These are phyloP conservation scores for Beris chalybata DNA, from an alignment of 2,888 invertebrate genomes.

Conservation along the genomic window DNA sequence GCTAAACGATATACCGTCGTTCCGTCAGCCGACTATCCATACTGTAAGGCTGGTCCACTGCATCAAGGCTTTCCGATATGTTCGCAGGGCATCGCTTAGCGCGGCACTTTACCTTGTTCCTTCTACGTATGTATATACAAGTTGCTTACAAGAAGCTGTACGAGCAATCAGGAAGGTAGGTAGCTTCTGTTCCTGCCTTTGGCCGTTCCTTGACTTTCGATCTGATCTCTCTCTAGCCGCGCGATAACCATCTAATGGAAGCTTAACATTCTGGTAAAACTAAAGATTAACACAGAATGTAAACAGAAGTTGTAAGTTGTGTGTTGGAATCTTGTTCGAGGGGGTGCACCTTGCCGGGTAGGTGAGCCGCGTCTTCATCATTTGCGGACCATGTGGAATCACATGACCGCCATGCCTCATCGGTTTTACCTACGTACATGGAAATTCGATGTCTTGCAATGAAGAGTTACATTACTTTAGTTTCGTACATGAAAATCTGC, in stretches of 20 bases:
- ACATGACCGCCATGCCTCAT: slow-evolving; percentile 33
- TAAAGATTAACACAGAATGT: slow-evolving; percentile 27
- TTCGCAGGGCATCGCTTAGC: not conserved
- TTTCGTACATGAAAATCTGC: slow-evolving; percentile 5
- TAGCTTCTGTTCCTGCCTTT: slow-evolving; percentile 16
- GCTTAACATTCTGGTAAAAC: slow-evolving; percentile 31
- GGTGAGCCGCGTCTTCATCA: slow-evolving; percentile 1
- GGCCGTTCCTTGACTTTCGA: slow-evolving; percentile 20
- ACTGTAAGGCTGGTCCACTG: not conserved
- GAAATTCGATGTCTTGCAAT: slow-evolving; percentile 35
- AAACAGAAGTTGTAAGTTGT: slow-evolving; percentile 32
- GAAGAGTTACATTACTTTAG: slow-evolving; percentile 11
- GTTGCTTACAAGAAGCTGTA: too few species aligned
- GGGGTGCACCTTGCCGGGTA: slow-evolving; percentile 5
- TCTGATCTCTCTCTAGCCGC: slow-evolving; percentile 35
- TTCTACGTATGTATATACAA: slow-evolving; percentile 12
- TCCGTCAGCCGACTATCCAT: not conserved
- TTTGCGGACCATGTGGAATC: not conserved
- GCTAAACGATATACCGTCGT: slow-evolving; percentile 3
- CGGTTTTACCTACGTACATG: slow-evolving; percentile 35
- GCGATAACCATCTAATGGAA: slow-evolving; percentile 33
- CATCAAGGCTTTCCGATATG: not conserved
- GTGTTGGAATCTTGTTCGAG: slow-evolving; percentile 27
- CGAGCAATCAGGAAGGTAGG: too few species aligned
- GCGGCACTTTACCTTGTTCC: slow-evolving; percentile 22